Conservation (phyloP, 2,888 invertebrate genomes). For the Mythimna impura region DNA sequence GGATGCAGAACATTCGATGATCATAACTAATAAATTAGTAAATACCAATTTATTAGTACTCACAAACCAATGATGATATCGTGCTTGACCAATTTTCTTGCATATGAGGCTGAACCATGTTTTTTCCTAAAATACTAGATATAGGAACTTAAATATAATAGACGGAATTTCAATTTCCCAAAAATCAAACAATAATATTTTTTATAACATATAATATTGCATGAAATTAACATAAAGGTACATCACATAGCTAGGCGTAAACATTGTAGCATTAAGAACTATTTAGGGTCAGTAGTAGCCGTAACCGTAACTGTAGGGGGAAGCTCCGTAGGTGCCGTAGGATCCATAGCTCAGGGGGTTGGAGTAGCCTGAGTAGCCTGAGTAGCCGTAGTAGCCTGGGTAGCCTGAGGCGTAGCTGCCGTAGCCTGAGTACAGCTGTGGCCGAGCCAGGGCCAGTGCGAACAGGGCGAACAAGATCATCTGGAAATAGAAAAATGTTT, state of each 20-base stretch:
- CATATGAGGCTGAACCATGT: background rate
- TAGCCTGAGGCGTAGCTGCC: constrained; percentile 78
- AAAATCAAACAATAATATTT: background rate
- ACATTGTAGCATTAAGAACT: constrained; percentile 33
- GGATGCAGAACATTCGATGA: constrained; percentile 1
- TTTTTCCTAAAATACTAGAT: no score
- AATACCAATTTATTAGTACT: background rate
- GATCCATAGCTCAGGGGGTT: constrained; percentile 78
- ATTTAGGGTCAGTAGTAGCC: constrained; percentile 76
- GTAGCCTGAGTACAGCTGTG: constrained; percentile 82
- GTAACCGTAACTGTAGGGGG: constrained; percentile 82
- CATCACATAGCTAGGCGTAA: constrained; percentile 55
- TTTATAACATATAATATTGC: constrained; percentile 59
- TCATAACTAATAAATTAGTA: background rate
- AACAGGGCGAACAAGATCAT: constrained; percentile 84
- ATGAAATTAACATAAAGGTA: constrained; percentile 51
- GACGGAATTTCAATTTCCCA: background rate
- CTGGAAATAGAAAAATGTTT: constrained; percentile 73
- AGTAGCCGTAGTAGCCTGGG: constrained; percentile 81
- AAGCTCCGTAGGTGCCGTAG: constrained; percentile 78
- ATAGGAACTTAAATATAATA: background rate
- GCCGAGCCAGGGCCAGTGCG: constrained; percentile 86
- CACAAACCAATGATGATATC: no score
- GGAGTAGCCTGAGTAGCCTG: constrained; percentile 83
- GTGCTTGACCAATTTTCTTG: background rate